Evolutionary conservation across 2,797 vertebrate species (phyloP).

Genomic region (Chaunax sp.): DNA sequence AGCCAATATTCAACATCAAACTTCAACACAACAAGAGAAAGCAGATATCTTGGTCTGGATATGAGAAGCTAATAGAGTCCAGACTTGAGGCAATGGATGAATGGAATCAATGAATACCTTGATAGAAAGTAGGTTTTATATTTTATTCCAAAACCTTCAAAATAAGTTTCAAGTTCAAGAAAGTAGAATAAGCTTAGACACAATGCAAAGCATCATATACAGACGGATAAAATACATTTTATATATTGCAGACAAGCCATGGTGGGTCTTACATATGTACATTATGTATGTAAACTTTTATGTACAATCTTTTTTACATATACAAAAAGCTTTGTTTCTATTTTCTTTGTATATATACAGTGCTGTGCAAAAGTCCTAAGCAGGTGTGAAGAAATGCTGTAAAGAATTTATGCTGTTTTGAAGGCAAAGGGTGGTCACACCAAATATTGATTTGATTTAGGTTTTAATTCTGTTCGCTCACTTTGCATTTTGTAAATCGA

Average conservation of each 20-base stretch:
- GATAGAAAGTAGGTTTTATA: constrained; percentile 87
- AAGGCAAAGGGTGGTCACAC: constrained; percentile 26
- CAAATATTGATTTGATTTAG: constrained; percentile 28
- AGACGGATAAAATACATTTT: constrained; percentile 99
- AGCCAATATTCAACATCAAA: background rate
- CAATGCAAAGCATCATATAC: constrained; percentile 99
- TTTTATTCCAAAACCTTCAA: constrained; percentile 98
- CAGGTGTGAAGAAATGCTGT: too few species aligned
- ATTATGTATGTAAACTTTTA: constrained; percentile 96
- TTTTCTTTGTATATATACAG: constrained; percentile 87
- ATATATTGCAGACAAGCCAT: constrained; percentile 98
- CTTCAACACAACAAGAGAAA: background rate
- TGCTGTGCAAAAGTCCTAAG: too few species aligned
- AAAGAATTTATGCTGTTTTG: constrained; percentile 12
- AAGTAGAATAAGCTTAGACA: constrained; percentile 96
- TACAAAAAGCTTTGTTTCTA: constrained; percentile 94
- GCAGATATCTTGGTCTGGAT: background rate
- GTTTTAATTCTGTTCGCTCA: too few species aligned
- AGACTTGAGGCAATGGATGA: background rate
- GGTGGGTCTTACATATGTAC: constrained; percentile 98
- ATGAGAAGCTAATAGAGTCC: constrained; percentile 1
- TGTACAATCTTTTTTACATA: constrained; percentile 99
- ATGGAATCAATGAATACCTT: constrained; percentile 34
- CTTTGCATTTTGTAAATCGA: too few species aligned
- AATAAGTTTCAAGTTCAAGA: constrained; percentile 99